phyloP scores from a whole-genome alignment of 2,888 invertebrate species.

The Eristalis arbustorum region DNA sequence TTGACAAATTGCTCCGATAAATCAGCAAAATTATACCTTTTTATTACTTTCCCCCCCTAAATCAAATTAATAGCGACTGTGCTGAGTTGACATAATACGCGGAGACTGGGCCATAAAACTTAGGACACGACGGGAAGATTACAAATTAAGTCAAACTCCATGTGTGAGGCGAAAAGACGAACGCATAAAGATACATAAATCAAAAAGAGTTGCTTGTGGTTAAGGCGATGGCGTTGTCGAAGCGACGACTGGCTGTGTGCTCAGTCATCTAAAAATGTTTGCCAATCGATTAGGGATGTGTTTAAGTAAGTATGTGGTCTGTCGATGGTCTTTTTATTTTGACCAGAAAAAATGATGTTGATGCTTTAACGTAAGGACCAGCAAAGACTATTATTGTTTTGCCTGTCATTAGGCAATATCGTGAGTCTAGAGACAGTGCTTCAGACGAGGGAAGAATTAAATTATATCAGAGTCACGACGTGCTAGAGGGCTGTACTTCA shows the following conservation, averaged over 20 bases:
- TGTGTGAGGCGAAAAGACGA: neutral
- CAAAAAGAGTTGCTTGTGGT: neutral
- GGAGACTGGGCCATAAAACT: constrained; percentile 33
- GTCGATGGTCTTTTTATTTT: no score
- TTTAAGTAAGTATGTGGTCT: no score
- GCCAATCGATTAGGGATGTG: neutral
- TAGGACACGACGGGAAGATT: constrained; percentile 4
- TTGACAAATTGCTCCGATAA: constrained; percentile 37
- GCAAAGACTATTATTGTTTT: no score
- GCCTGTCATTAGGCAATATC: no score
- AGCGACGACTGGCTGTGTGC: neutral
- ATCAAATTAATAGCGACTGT: constrained; percentile 30
- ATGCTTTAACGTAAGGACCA: no score
- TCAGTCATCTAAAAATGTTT: neutral
- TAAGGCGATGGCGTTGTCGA: neutral
- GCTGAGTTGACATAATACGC: constrained; percentile 33
- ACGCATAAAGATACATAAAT: constrained; percentile 17
- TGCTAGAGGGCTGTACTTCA: no score
- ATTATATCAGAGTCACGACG: no score
- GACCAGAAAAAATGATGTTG: no score
- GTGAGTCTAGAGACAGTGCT: no score
- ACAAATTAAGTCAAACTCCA: constrained; percentile 21
- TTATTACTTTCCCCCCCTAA: constrained; percentile 31
- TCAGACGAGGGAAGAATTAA: no score
- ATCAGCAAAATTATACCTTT: constrained; percentile 37